Base-by-base conservation (phyloP, 2,797 vertebrate genomes). In the Microhierax caerulescens region DNA sequence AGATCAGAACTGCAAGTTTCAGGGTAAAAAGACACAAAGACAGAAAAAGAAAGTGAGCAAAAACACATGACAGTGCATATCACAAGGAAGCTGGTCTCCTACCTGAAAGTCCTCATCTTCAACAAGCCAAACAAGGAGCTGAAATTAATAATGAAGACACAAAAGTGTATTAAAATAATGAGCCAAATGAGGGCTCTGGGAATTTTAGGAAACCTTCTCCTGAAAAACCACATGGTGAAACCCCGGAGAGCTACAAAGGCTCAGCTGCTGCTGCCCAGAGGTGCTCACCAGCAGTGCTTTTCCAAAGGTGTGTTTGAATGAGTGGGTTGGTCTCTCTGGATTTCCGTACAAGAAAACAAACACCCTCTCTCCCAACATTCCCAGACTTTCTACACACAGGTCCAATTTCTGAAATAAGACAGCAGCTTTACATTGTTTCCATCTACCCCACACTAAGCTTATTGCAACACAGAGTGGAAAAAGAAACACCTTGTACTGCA, bases 91-190 rank as follows among this genome's bases (percentile, higher is more conserved):
- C 17, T 17, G 28, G 32, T 77, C 51, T 78, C 95, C 96, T 95
- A 97, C 97, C 96, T 93, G 85, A 63, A 70, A 88, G 86, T 5
- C 39, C 20, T 39, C 47, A 54, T 90, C 65, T 94, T 85, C 0
- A 4, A 25, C 65, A 94, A 73, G 79, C 39, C 78, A 92, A 85
- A 73, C 15, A 80, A 68, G 28, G 85, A 95, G 68, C 30, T 74
- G 41, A 90, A 93, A 90, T 23, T 77, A 39, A 61, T 12, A n/a
- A 95, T 0, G 32, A 94, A 69, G 84, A 96, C 12, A 30, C 25
- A 77, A 45, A 97, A 10, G 9, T 74, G 14, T 32, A 8, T 43
- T 53, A 96, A 6, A 79, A 77, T 43, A 61, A 81, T 0, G 34
- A 95, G 45, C 84, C 86, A 93, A 41, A 93, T 14, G 11, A 97